Base-by-base conservation (phyloP, 2,888 invertebrate species). In the Drymonia ruficornis region DNA sequence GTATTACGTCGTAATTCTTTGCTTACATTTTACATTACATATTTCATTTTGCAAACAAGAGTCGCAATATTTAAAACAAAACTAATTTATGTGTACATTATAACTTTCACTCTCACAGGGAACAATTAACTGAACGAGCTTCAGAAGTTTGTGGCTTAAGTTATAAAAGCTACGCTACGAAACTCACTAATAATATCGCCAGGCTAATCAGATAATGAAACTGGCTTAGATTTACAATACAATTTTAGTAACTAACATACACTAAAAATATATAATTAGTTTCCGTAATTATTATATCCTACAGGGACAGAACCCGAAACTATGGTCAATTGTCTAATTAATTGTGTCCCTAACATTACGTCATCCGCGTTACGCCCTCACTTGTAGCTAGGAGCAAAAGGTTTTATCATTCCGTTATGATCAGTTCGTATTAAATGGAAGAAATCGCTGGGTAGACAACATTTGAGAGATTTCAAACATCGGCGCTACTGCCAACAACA, bases 21-120 rank as follows among this genome's bases (percentile, higher is more conserved):
- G n/a, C 6, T 36, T 13, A 36, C n/a, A 36, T 13, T 36, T 31
- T 13, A 7, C n/a, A 36, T n/a, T 31, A 31, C 7, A n/a, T 38
- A 50, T 13, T 42, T 18, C 16, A 28, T 49, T 54, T 47, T 52
- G 53, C 49, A 18, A 48, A 51, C 53, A 13, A 55, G 36, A 23
- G 42, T 48, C 53, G 61, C 57, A 52, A 57, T 58, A 66, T 69
- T 58, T 68, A 67, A 74, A 69, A 74, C 76, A 72, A 72, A 72
- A 76, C 68, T 72, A 70, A 78, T 70, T 72, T 68, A 61, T 70
- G 62, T 68, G 66, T 58, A 60, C 58, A 66, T 67, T 70, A 72
- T 65, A 71, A 78, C 81, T 81, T 81, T 81, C 81, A 76, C 81
- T 81, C 72, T 80, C 72, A 59, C 53, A 66, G 59, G 59, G 56